Percentiles rank a stretch among this genome's conserved stretches.
These are phyloP conservation scores for Heliconius himera DNA, from an alignment of 1,140 invertebrate genomes.

Conservation along the genomic window DNA sequence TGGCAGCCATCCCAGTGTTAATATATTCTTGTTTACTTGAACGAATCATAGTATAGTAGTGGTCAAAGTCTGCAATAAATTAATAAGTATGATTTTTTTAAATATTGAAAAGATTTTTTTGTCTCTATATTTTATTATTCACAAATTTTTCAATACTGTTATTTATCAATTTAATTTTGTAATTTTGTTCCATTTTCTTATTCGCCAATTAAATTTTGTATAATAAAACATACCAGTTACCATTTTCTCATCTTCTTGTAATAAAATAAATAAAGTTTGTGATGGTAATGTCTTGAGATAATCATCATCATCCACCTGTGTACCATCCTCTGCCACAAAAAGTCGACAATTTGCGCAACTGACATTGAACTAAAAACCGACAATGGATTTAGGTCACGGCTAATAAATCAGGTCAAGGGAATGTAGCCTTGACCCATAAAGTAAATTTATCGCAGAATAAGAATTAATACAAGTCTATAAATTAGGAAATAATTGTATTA, in stretches of 20 bases:
- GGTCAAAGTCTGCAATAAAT: constrained; percentile 81
- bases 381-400: constrained; percentile 62
- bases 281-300: constrained; percentile 87
- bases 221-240: constrained; percentile 83
- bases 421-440: constrained; percentile 57
- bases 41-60: constrained; percentile 83
- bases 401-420: constrained; percentile 60
- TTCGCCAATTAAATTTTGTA: constrained; percentile 9
- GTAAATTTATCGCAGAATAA: background rate
- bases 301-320: constrained; percentile 87
- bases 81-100: background rate
- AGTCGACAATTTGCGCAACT: constrained; percentile 68
- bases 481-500: background rate
- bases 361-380: constrained; percentile 76
- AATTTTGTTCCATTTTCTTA: background rate
- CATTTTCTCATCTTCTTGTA: constrained; percentile 83
- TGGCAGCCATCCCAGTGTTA: constrained; percentile 82
- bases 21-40: constrained; percentile 85
- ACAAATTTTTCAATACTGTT: too few relatives aligned
- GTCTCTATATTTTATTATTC: too few relatives aligned
- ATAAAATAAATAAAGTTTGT: constrained; percentile 87
- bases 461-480: background rate
- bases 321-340: constrained; percentile 86
- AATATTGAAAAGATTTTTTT: too few relatives aligned
- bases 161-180: too few relatives aligned